Conservation (phyloP, 1,140 invertebrate genomes). For the Orius laevigatus region DNA sequence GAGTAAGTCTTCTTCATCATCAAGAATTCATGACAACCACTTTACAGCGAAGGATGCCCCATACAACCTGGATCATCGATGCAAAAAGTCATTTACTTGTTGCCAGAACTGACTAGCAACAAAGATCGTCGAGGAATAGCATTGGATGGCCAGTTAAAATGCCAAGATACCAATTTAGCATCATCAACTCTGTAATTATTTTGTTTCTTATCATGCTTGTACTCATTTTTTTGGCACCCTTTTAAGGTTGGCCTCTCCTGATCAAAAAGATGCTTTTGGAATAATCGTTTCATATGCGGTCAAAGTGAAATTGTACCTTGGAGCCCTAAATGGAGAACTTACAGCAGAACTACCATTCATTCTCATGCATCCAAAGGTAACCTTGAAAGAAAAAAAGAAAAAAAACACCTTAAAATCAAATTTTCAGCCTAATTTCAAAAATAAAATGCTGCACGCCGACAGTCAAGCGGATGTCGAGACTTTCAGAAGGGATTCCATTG, state of each 20-base stretch:
- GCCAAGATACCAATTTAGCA: conserved; percentile 74
- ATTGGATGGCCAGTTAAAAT: conserved; percentile 84
- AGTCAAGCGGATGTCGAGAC: conserved; percentile 44
- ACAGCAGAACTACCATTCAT: conserved; percentile 93
- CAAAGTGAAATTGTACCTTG: conserved; percentile 90
- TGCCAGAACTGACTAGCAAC: conserved; percentile 61
- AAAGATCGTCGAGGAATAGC: conserved; percentile 85
- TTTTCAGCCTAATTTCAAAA: conserved; percentile 34
- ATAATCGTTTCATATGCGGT: conserved; percentile 80
- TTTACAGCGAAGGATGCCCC: conserved; percentile 74
- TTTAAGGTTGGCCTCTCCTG: conserved; percentile 45
- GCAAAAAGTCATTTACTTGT: conserved; percentile 80
- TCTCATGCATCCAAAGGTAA: conserved; percentile 81
- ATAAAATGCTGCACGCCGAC: conserved; percentile 38
- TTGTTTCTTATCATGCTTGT: neutral
- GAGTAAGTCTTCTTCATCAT: conserved; percentile 41
- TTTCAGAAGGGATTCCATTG: conserved; percentile 43
- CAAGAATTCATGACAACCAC: no score
- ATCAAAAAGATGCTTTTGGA: conserved; percentile 71
- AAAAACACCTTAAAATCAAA: conserved; percentile 16
- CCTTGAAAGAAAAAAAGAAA: neutral
- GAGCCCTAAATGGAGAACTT: conserved; percentile 84
- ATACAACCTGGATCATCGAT: conserved; percentile 82
- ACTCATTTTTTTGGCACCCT: neutral
- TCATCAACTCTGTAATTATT: conserved; percentile 79